Base-by-base conservation (phyloP, 2,888 invertebrate species). In the Phragmatobia fuliginosa region DNA sequence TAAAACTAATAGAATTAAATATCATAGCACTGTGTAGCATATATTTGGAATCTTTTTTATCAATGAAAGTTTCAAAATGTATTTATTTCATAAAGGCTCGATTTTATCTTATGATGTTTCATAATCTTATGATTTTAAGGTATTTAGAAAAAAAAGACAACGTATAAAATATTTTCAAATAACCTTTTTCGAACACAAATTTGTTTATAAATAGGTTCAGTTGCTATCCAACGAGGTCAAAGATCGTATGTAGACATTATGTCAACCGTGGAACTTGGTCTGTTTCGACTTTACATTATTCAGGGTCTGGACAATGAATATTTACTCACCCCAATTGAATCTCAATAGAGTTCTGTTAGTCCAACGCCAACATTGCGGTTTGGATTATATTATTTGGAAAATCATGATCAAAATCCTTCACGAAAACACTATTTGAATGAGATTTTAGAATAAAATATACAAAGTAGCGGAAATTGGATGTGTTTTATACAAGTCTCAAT, bases 201-300 rank as follows among this genome's bases (percentile, higher is more conserved):
- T 41, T 21, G 21, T 21, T 21, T 21, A 45, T 45, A 45, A 21
- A 45, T 45, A 21, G 1, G 45, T 45, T 45, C 21, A 21, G 18
- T 62, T 60, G 36, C 67, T 49, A 60, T 62, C 67, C 52, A 45
- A 58, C 49, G 66, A 70, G 75, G 77, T 77, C 77, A 79, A 79
- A 83, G 77, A 78, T 84, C 78, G 81, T 80, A 79, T 85, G 81
- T 83, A 49, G 82, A 80, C 80, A 83, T 85, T 84, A 83, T 78
- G 85, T 83, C 81, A 79, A 83, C 79, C 74, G 74, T 71, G 77
- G 80, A 83, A 84, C 75, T 85, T 85, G 74, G 79, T 79, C 79
- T 83, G 84, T 87, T 87, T 84, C 82, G 81, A 83, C 80, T 86
- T 87, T 84, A 84, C 83, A 86, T 86, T 86, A 87, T 87, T 87